Evolutionary conservation across 2,888 invertebrate genomes (phyloP), one percentile per base, ranked within the genome.

Genomic region (Andrena flavipes): DNA sequence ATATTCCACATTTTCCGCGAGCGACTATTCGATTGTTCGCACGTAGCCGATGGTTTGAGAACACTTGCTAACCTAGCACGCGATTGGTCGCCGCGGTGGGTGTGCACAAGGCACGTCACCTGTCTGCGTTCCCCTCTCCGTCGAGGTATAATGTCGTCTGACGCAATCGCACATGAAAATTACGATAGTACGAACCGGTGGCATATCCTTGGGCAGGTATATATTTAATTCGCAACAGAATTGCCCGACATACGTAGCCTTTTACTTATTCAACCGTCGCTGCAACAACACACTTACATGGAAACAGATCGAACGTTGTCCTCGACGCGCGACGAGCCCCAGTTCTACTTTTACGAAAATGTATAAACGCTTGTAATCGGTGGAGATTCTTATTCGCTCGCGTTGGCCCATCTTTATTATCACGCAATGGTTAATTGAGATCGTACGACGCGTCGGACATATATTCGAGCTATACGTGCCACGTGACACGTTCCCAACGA

Each of bases 71-170:
- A 20, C 49, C 76, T 56, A 65, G 62, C 56, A 13, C 29, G 56
- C 60, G 79, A 91, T 89, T 91, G 91, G 91, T 85, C 77, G 75
- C 42, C 23, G 33, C 68, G 59, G 79, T 83, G 86, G 90, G 88
- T 84, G 89, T 88, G 83, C 51, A 54, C 81, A 56, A 84, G 87
- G 86, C 86, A 73, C 82, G 89, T 87, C 84, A 86, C 71, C 86
- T 81, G 78, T 63, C 56, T 42, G 30, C 56, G 59, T 48, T 56
- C 65, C 48, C 33, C 42, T 60, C 49, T 16, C 56, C 23, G 49
- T 4, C 49, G 23, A 62, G 10, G 29, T 68, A 42, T 49, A 60
- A 75, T 65, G 7, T 49, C 29, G 42, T 59, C 80, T 86, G 80
- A 87, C 78, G 83, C 80, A 87, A 87, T 71, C 13, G 42, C 7